phyloP scores from a whole-genome alignment of 2,888 invertebrate species.

The Hypena proboscidalis region DNA sequence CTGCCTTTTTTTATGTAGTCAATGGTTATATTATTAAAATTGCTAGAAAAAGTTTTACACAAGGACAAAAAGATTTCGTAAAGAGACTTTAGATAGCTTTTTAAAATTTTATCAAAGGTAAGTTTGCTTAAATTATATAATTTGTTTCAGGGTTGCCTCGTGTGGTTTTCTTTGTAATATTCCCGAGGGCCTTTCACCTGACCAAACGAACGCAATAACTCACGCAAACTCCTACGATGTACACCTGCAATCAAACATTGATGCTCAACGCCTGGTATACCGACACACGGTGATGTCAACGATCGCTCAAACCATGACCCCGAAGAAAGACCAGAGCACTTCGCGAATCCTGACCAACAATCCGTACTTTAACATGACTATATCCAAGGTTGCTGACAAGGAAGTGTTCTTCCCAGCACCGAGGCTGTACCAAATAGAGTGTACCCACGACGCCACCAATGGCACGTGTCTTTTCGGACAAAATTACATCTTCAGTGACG shows the following conservation, averaged over 20 bases:
- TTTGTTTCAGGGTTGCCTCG: slow-evolving; percentile 70
- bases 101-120: too few species aligned
- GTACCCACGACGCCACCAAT: slow-evolving; percentile 66
- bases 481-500: slow-evolving; percentile 61
- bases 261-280: slow-evolving; percentile 68
- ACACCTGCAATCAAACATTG: slow-evolving; percentile 70
- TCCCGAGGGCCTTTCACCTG: slow-evolving; percentile 66
- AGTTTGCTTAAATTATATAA: not conserved
- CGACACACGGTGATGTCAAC: slow-evolving; percentile 71
- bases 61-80: too few species aligned
- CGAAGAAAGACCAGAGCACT: slow-evolving; percentile 79
- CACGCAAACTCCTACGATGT: slow-evolving; percentile 84
- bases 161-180: slow-evolving; percentile 87
- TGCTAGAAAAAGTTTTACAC: too few species aligned
- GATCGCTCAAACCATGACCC: slow-evolving; percentile 54
- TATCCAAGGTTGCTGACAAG: slow-evolving; percentile 83
- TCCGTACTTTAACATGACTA: slow-evolving; percentile 83
- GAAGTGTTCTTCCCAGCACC: slow-evolving; percentile 87
- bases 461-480: slow-evolving; percentile 68
- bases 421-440: slow-evolving; percentile 75
- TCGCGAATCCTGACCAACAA: slow-evolving; percentile 84
- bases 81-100: too few species aligned
- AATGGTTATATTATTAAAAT: too few species aligned
- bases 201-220: slow-evolving; percentile 75
- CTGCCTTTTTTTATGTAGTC: too few species aligned